Evolutionary conservation across 2,113 vertebrate genomes (phyloP).

Genomic region (Hydrochoerus hydrochaeris): DNA sequence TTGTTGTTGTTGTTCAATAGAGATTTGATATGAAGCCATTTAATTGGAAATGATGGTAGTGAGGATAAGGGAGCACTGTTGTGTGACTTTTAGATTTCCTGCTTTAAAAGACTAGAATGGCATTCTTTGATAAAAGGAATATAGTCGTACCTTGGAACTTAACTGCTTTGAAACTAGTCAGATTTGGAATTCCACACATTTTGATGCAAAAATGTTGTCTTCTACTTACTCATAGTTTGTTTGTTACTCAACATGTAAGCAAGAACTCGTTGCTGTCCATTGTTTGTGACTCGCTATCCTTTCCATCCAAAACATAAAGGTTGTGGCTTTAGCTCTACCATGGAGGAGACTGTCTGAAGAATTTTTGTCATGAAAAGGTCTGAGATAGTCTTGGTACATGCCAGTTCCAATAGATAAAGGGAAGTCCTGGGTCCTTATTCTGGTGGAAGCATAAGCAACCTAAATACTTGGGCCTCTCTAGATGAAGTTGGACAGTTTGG

Average conservation of each 20-base stretch:
- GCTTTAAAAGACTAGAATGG: not conserved
- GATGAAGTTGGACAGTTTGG: not conserved
- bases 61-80: not conserved
- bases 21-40: constrained; percentile 35
- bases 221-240: not conserved
- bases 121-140: constrained; percentile 35
- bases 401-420: not conserved
- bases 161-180: not conserved
- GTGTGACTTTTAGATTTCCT: constrained; percentile 48
- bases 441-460: not conserved
- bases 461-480: not conserved
- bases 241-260: not conserved
- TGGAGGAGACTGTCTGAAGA: not conserved
- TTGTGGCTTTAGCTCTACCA: not conserved
- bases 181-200: not conserved
- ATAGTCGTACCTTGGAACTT: not conserved
- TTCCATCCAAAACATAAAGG: not conserved
- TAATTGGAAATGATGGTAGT: constrained; percentile 25
- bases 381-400: not conserved
- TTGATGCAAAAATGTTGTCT: not conserved
- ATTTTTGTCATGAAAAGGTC: constrained; percentile 17
- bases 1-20: not conserved
- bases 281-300: not conserved
- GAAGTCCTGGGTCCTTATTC: not conserved
- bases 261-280: not conserved